Evolutionary conservation across 2,113 vertebrate genomes (phyloP).

Genomic region (Struthio camelus): DNA sequence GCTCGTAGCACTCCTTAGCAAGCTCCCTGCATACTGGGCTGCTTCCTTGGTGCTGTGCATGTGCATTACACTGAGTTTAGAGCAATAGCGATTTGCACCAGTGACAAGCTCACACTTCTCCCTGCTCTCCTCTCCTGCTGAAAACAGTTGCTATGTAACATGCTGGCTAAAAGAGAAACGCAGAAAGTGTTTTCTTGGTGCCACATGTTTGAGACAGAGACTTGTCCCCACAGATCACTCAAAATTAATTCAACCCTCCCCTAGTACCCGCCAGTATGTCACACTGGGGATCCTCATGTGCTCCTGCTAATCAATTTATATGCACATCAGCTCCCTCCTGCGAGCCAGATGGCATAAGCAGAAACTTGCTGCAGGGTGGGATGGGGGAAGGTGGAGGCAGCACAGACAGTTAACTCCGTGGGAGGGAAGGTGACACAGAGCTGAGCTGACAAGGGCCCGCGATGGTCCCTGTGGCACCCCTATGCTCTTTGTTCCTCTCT

Average conservation of each 20-base stretch:
- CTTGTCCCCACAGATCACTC: not conserved
- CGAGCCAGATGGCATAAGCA: not conserved
- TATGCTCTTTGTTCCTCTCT: not conserved
- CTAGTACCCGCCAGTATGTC: not conserved
- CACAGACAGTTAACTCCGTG: not conserved
- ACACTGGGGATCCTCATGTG: not conserved
- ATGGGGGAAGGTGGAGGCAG: not conserved
- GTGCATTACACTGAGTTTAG: accelerated
- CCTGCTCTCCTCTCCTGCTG: not conserved
- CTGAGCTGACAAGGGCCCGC: not conserved
- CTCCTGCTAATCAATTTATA: not conserved
- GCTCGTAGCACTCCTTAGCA: not conserved
- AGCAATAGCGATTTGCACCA: not conserved
- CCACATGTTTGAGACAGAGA: not conserved
- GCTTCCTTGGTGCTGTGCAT: not conserved
- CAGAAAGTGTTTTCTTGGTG: not conserved
- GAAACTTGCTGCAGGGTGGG: not conserved
- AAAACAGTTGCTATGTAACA: not conserved
- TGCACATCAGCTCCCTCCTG: not conserved
- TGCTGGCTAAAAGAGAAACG: not conserved
- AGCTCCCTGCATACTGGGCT: not conserved
- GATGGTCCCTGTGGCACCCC: not conserved
- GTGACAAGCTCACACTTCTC: not conserved
- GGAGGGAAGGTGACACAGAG: not conserved
- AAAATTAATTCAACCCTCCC: not conserved